These are phyloP conservation scores for Arenaria interpres DNA, from an alignment of 2,113 vertebrate genomes.

Conservation along the genomic window DNA sequence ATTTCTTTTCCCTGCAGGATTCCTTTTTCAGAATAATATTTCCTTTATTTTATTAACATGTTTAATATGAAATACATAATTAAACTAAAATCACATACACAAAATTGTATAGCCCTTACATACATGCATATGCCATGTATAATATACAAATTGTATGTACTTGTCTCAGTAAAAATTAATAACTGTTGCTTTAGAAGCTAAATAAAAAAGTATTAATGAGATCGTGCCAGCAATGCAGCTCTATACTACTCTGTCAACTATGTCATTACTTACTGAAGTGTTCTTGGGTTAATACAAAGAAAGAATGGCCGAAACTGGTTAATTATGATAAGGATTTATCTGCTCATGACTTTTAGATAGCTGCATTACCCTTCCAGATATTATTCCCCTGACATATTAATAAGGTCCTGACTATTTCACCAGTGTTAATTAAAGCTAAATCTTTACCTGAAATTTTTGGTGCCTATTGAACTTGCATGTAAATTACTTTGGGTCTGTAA, in stretches of 20 bases:
- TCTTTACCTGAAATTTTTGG: neutral
- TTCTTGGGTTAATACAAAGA: neutral
- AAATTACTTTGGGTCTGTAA: neutral
- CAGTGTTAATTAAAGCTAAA: slow-evolving; percentile 12
- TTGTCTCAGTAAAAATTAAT: neutral
- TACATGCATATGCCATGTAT: neutral
- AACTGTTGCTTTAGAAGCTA: neutral
- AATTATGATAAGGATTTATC: neutral
- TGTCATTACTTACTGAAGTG: neutral
- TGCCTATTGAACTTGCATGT: neutral
- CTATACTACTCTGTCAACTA: neutral
- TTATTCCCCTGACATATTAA: neutral
- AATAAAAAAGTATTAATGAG: neutral
- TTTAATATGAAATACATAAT: neutral
- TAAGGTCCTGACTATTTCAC: neutral
- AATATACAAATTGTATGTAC: neutral
- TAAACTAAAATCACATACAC: neutral
- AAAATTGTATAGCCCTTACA: neutral
- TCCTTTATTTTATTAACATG: neutral
- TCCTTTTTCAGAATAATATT: neutral
- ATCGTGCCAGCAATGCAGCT: neutral
- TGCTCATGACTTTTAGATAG: neutral
- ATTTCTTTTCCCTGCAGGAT: neutral
- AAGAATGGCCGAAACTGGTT: neutral
- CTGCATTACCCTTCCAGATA: neutral